phyloP scores from a whole-genome alignment of 2,797 vertebrate genomes.

The Pangasius larnaudii region DNA sequence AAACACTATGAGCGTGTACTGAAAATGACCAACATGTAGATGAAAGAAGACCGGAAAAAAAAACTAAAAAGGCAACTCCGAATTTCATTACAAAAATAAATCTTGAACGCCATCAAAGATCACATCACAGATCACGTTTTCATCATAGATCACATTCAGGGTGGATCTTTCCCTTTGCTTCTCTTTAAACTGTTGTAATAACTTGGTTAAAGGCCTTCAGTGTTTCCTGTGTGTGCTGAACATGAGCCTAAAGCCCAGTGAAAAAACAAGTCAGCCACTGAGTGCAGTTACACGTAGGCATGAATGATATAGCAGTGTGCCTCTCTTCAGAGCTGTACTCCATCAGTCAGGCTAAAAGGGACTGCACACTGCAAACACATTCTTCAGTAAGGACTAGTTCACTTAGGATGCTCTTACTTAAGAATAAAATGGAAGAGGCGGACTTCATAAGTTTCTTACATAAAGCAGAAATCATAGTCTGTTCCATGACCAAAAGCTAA shows the following conservation, averaged over 20 bases:
- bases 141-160: background rate
- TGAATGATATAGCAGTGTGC: background rate
- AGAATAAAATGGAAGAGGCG: background rate
- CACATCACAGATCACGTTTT: background rate
- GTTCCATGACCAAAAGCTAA: conserved; percentile 3
- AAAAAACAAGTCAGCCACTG: conserved; percentile 14
- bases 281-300: conserved; percentile 52
- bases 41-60: background rate
- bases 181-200: background rate
- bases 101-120: background rate
- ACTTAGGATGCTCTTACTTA: background rate
- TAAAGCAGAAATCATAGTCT: background rate
- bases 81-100: background rate
- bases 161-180: background rate
- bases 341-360: background rate
- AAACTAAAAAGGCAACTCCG: background rate
- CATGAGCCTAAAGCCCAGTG: background rate
- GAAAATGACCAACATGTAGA: background rate
- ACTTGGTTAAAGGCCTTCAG: background rate
- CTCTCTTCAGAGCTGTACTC: background rate
- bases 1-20: background rate
- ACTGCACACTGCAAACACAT: background rate
- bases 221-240: background rate
- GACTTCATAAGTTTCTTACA: background rate
- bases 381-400: background rate